Evolutionary conservation across 1,140 invertebrate genomes (phyloP), one percentile per base, ranked within the genome.

Genomic region (Drosophila mauritiana): DNA sequence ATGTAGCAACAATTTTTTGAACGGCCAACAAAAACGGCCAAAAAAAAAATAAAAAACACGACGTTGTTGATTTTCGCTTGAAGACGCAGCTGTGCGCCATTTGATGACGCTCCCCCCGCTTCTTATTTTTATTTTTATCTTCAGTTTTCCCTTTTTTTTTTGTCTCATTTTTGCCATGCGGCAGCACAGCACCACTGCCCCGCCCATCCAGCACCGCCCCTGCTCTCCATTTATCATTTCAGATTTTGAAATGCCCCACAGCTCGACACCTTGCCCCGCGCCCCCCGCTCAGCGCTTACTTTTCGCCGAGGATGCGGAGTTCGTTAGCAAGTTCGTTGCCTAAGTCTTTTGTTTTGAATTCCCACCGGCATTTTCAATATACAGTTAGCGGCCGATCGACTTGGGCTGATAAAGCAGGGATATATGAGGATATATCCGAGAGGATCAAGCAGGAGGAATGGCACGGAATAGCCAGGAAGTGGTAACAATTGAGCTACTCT

Each of bases 341-440:
- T 90, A 82, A 90, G 85, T 90, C 85, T 90, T 90, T 90, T 85
- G 85, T 85, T 85, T 84, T 58, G 17, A 34, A 31, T 27, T 13
- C n/a, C 27, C 25, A 31, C 10, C 4, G 48, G 11, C 8, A 15
- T 12, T 13, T 10, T 67, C 48, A 5, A 31, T 10, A 22, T 13
- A 69, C 63, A 54, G 63, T 54, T 68, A 31, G 10, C n/a, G 45
- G 31, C 25, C 10, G 17, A 68, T 68, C 25, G 22, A 2, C 12
- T 17, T 15, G 15, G 13, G 17, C 4, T 36, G 31, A 67, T 45
- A 54, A 13, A 12, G 59, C 8, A 11, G 10, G 1, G 8, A 17
- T 39, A 39, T 39, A 13, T 13, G 37, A 13, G 31, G 8, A 31
- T 10, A 20, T 40, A n/a, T 7, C 13, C 0, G 1, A 0, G 0